Percentiles rank a stretch among this genome's conserved stretches.
Evolutionary conservation across 2,888 invertebrate species (phyloP).

Genomic region (Empis stercorea): DNA sequence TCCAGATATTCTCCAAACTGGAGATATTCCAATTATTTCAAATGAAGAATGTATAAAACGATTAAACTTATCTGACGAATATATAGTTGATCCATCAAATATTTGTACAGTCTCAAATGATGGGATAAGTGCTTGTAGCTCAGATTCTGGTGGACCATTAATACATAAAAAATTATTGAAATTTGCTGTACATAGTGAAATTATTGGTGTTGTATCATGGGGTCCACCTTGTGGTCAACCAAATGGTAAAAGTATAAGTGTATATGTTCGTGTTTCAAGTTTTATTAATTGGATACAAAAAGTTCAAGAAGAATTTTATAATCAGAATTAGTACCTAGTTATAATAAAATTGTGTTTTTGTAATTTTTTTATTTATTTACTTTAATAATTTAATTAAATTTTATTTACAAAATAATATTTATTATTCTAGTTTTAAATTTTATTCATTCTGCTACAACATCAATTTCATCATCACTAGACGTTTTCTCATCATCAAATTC

Average conservation of each 20-base stretch:
- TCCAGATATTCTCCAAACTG: constrained; percentile 8
- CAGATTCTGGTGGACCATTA: constrained; percentile 9
- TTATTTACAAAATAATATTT: no score
- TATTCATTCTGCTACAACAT: constrained; percentile 22
- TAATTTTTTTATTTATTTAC: no score
- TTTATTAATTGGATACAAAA: constrained; percentile 21
- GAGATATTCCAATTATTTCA: constrained; percentile 5
- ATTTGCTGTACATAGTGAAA: no score
- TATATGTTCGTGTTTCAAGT: constrained; percentile 27
- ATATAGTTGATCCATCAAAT: constrained; percentile 1
- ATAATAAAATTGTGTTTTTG: no score
- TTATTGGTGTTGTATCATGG: constrained; percentile 32
- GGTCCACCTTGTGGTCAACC: constrained; percentile 25
- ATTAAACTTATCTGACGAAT: not conserved
- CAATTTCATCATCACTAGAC: constrained; percentile 28
- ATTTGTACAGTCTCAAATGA: constrained; percentile 4
- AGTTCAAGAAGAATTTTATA: constrained; percentile 1
- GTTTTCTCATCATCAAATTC: not conserved
- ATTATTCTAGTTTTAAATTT: not conserved
- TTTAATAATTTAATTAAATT: no score
- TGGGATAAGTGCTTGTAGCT: constrained; percentile 3
- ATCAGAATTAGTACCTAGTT: not conserved
- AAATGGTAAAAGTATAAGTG: constrained; percentile 19
- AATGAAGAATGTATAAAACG: not conserved
- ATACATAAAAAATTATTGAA: not conserved